Evolutionary conservation across 2,888 invertebrate species (phyloP), one percentile per base, ranked within the genome.

Genomic region (Drosophila peninsularis): DNA sequence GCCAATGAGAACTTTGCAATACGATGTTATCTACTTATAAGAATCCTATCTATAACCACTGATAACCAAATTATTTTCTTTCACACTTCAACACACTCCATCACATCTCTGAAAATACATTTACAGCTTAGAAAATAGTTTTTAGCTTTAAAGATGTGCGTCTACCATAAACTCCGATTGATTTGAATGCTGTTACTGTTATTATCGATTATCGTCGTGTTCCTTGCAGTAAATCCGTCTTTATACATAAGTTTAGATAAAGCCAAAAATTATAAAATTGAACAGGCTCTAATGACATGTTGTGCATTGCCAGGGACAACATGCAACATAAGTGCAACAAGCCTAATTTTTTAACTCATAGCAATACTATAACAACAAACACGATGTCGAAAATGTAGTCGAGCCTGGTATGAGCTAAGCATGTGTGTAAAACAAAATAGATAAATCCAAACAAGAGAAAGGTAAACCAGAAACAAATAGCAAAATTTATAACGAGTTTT

Each of bases 181-280:
- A 54, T 64, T 75, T 76, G 76, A 84, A 72, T 78, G 77, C 42
- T 62, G 52, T 82, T 71, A 82, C 45, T 68, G 45, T 78, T 69
- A 67, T 61, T 67, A 72, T 68, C 24, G 64, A 78, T 80, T 72
- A 70, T 82, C 67, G 74, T 78, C 80, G 88, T 88, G 90, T 90
- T 90, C 90, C 90, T 91, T 85, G 81, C 79, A 86, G 85, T 80
- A 71, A 90, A 86, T 90, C 90, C 90, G 90, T 90, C 90, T 89
- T 72, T 77, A 83, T 77, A 50, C 27, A 82, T 87, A 88, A 89
- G 71, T 71, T 78, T 75, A 86, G 80, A 80, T 87, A 75, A 68
- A 56, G 37, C 30, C 6, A 32, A 50, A 21, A 42, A 47, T 30
- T 41, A 50, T 19, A 58, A 19, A 17, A 30, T 45, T 45, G 17